These are phyloP conservation scores for Adelges cooleyi DNA, from an alignment of 1,140 invertebrate species.

Conservation along the genomic window DNA sequence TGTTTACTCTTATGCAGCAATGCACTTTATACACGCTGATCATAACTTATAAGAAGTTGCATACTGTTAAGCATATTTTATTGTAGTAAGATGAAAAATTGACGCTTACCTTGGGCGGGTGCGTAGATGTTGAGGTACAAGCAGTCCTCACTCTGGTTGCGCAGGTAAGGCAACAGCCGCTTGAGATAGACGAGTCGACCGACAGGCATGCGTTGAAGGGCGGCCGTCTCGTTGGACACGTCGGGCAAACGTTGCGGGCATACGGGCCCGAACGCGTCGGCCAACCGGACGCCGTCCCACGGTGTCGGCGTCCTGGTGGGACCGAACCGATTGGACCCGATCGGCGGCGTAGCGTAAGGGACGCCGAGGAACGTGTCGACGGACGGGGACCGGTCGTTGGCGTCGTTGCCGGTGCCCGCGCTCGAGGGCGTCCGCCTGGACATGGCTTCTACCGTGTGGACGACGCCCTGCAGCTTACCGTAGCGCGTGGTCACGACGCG, in stretches of 20 bases:
- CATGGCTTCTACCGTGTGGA: conserved; percentile 53
- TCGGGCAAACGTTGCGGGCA: conserved; percentile 80
- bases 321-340: conserved; percentile 72
- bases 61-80: too few species aligned
- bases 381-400: conserved; percentile 44
- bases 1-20: too few species aligned
- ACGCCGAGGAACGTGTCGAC: conserved; percentile 84
- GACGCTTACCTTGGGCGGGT: conserved; percentile 77
- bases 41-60: too few species aligned
- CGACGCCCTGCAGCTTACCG: conserved; percentile 66
- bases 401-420: conserved; percentile 52
- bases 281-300: conserved; percentile 71
- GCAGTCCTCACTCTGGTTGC: conserved; percentile 91
- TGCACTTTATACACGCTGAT: too few species aligned
- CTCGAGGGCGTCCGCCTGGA: not conserved
- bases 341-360: conserved; percentile 85
- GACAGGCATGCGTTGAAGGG: conserved; percentile 71
- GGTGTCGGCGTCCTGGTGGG: conserved; percentile 77
- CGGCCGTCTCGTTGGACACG: conserved; percentile 70
- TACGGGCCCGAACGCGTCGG: conserved; percentile 67
- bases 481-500: conserved; percentile 68
- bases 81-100: too few species aligned
- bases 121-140: conserved; percentile 91
- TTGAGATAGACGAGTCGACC: conserved; percentile 74
- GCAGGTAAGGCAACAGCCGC: conserved; percentile 66